Evolutionary conservation across 2,888 invertebrate species (phyloP), one percentile per base, ranked within the genome.

Genomic region (Crossocerus cetratus): DNA sequence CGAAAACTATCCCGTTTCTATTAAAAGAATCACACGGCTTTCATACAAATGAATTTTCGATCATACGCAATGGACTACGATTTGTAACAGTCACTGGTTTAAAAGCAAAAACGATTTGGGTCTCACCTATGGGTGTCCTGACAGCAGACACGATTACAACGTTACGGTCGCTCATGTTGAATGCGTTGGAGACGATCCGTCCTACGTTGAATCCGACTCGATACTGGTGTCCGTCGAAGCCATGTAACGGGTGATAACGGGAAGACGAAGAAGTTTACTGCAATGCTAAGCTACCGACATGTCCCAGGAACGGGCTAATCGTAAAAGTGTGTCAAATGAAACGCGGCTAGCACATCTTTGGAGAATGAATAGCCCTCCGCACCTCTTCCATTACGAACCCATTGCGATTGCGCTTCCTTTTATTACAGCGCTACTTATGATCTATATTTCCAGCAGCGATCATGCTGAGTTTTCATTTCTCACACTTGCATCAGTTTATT

Each of bases 111-210:
- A 1, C 4, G 14, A 49, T 16, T 4, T 49, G 2, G 1, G 16
- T 16, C 49, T 49, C 92, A 95, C 97, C 97, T 84, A 97, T 95
- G 1, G 97, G 96, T n/a, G 97, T 97, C 80, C 97, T 92, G 18
- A 93, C 95, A 16, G 95, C 96, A 22, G 95, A 94, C 8, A 95
- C 93, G 82, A 97, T 96, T 62, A 93, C 94, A 56, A 95, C 94
- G 65, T 93, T 92, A 42, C 80, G 84, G 23, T 78, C 81, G 57
- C 83, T 84, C 90, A 90, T 90, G 21, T 69, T 32, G 32, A 4
- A 32, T 32, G 32, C 32, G 18, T 4, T 2, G 54, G 20, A 5
- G 2, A 57, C 32, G 32, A 11, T 32, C 32, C 32, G 32, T 32
- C 32, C 32, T 32, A 32, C 11, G 32, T 11, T 32, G 11, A 32